Evolutionary conservation across 2,797 vertebrate genomes (phyloP), one percentile per base, ranked within the genome.

Genomic region (Pempheris klunzingeri): DNA sequence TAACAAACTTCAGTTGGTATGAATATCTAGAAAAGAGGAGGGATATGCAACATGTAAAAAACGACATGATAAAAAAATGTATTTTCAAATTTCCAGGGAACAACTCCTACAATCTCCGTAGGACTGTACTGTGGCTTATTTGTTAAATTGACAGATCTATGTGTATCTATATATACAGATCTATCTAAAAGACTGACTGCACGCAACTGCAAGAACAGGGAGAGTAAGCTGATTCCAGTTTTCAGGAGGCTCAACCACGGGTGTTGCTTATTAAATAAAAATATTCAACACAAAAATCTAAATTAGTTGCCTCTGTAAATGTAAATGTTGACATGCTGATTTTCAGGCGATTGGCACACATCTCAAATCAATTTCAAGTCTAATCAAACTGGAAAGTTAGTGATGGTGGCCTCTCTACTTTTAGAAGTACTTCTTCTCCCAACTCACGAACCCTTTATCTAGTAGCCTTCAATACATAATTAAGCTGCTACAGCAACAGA

Each of bases 401-500:
- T 81, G 71, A 58, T 58, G 49, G 54, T 30, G 54, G n/a, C 70
- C 47, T 15, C 24, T 65, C 49, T 50, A 65, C 52, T 67, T n/a
- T n/a, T 20, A 74, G 47, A 70, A 54, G 66, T 50, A 80, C 84
- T 87, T 70, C 69, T 71, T 78, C 85, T 80, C 63, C 54, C 7
- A 53, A 81, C 55, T 81, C 57, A 85, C 59, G 60, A 71, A 80
- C 50, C 50, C 68, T 88, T 88, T 79, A 89, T 88, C 81, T 81
- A 47, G 68, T 38, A 76, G 73, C 66, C 74, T 81, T 71, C 54
- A 80, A 81, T 64, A 82, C 74, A 82, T 88, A 83, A 91, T 92
- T 87, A 89, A 81, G 71, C 78, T 81, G 78, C 77, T 88, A 65
- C 41, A 90, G 78, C 72, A 74, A 83, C 76, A 85, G 66, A 86